phyloP scores from a whole-genome alignment of 2,797 vertebrate genomes.

The Tinamus major region DNA sequence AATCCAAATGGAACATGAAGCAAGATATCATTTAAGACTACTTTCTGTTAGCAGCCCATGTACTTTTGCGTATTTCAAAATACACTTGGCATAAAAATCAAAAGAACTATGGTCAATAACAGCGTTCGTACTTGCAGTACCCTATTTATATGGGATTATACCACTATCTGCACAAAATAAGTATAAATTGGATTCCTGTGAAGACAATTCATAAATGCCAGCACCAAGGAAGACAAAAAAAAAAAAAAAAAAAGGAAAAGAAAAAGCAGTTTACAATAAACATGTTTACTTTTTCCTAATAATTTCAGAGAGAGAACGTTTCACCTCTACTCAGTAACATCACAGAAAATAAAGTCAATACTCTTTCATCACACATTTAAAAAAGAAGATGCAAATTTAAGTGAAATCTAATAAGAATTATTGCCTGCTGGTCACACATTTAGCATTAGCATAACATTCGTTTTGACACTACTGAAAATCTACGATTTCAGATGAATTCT shows the following conservation, averaged over 20 bases:
- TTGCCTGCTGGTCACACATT: constrained; percentile 26
- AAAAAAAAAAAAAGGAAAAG: not conserved
- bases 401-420: not conserved
- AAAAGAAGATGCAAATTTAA: not conserved
- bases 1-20: not conserved
- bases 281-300: not conserved
- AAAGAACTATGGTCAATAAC: not conserved
- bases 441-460: constrained; percentile 28
- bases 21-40: not conserved
- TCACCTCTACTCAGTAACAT: not conserved
- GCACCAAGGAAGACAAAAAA: not conserved
- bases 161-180: not conserved
- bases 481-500: constrained; percentile 56
- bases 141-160: not conserved
- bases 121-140: not conserved
- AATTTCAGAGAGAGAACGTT: not conserved
- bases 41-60: not conserved
- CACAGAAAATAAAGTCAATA: not conserved
- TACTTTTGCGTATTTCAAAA: not conserved
- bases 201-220: constrained; percentile 20
- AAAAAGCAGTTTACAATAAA: not conserved
- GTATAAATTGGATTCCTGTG: not conserved
- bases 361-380: not conserved
- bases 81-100: not conserved
- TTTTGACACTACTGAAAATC: constrained; percentile 50